A percentile compares a stretch with the other conserved stretches of the same genome.
These are phyloP conservation scores for Garrulus glandarius DNA, from an alignment of 2,797 vertebrate species.

Conservation along the genomic window DNA sequence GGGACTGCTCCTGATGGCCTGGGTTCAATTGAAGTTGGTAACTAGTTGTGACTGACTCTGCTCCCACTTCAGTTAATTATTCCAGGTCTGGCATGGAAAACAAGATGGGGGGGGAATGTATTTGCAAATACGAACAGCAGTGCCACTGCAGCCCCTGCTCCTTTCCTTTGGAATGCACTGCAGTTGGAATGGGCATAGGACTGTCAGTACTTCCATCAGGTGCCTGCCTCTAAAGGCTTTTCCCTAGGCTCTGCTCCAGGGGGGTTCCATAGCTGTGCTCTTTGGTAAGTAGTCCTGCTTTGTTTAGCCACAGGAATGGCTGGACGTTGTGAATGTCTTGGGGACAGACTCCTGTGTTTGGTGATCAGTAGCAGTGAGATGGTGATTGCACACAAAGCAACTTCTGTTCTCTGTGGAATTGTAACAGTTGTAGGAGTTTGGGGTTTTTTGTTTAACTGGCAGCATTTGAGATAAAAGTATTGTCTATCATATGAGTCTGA, in stretches of 20 bases:
- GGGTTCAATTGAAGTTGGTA: slow-evolving; percentile 52
- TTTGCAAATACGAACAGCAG: neutral
- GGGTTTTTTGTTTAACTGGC: neutral
- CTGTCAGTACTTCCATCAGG: neutral
- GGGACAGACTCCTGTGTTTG: neutral
- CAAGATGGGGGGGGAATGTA: neutral
- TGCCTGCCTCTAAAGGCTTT: neutral
- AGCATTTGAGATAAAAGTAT: neutral
- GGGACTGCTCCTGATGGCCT: neutral
- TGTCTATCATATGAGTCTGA: rapidly evolving
- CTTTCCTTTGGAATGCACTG: neutral
- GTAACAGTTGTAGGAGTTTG: neutral
- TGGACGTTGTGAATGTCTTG: neutral
- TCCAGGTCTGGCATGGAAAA: neutral
- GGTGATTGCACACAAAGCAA: neutral
- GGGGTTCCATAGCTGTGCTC: neutral
- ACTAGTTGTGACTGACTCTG: slow-evolving; percentile 27
- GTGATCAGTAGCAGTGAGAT: neutral
- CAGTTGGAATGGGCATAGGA: neutral
- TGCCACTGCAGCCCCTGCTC: neutral
- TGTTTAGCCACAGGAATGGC: neutral
- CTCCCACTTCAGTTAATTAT: slow-evolving; percentile 44
- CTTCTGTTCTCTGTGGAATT: neutral
- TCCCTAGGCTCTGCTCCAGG: neutral
- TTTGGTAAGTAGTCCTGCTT: neutral